phyloP scores from a whole-genome alignment of 2,113 vertebrate genomes.

The Lipophrys pholis region DNA sequence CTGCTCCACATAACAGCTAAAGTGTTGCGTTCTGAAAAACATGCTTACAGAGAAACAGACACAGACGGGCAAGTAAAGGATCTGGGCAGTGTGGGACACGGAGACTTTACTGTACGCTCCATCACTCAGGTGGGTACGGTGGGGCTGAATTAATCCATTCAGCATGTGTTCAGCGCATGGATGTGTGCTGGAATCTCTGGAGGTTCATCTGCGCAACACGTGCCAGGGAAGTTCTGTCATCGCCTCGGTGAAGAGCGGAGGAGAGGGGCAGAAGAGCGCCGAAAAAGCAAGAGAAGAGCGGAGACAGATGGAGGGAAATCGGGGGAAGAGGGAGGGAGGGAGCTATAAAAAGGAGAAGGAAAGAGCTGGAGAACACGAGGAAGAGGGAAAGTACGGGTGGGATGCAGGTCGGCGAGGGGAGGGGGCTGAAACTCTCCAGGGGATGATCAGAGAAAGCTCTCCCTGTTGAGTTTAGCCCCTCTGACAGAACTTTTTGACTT shows the following conservation, averaged over 20 bases:
- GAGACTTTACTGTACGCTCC: conserved; percentile 29
- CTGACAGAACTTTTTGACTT: conserved; percentile 55
- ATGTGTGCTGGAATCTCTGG: conserved; percentile 36
- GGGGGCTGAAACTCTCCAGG: conserved; percentile 28
- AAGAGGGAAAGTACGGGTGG: conserved; percentile 34
- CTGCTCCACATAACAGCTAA: background rate
- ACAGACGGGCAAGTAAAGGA: background rate
- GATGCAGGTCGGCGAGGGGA: background rate
- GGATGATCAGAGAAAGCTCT: conserved; percentile 54
- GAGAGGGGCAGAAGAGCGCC: conserved; percentile 34
- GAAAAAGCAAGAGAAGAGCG: conserved; percentile 41
- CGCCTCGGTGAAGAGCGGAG: conserved; percentile 58
- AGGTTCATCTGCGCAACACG: conserved; percentile 73
- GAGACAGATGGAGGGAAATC: conserved; percentile 63
- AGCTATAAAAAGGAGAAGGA: conserved; percentile 64
- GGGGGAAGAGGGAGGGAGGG: conserved; percentile 11
- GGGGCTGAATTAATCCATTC: conserved; percentile 54
- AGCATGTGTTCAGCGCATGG: conserved; percentile 54
- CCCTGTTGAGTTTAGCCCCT: conserved; percentile 54
- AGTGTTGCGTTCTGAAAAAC: background rate
- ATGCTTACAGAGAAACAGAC: background rate
- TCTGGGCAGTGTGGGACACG: conserved; percentile 8
- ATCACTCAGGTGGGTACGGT: conserved; percentile 39
- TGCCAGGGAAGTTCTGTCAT: conserved; percentile 76
- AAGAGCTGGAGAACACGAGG: conserved; percentile 4